These are phyloP conservation scores for Sarcophaga variegata DNA, from an alignment of 2,888 invertebrate genomes.

Conservation along the genomic window DNA sequence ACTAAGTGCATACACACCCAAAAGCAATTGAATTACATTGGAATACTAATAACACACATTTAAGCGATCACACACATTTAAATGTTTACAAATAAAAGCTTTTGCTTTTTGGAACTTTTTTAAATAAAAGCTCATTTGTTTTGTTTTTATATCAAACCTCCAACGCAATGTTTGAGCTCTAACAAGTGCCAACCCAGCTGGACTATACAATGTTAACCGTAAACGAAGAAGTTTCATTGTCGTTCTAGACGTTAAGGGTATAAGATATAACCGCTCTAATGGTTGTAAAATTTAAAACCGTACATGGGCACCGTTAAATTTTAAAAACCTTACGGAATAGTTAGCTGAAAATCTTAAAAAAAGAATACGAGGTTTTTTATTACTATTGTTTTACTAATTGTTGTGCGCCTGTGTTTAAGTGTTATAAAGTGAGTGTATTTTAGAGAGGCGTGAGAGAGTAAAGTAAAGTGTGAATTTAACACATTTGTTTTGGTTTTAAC, in stretches of 20 bases:
- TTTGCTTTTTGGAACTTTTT: too few relatives aligned
- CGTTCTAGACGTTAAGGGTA: neutral
- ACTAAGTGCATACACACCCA: too few relatives aligned
- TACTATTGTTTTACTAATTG: neutral
- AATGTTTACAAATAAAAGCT: neutral
- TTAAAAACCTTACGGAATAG: neutral
- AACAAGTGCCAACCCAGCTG: neutral
- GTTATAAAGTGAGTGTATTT: neutral
- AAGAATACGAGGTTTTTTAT: neutral
- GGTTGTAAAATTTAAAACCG: neutral
- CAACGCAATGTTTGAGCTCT: neutral
- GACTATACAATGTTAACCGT: neutral
- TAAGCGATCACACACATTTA: neutral
- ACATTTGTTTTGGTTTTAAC: neutral
- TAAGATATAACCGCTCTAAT: neutral
- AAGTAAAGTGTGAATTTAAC: conserved; percentile 6
- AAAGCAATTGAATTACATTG: too few relatives aligned
- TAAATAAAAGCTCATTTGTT: neutral
- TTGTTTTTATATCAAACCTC: neutral
- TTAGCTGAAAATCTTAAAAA: neutral
- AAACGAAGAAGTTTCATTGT: neutral
- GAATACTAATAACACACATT: neutral
- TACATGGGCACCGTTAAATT: neutral
- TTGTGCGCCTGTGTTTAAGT: neutral
- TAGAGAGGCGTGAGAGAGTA: neutral